Percentiles rank a stretch among this genome's conserved stretches.
These are phyloP conservation scores for Actinostola sp. DNA, from an alignment of 92 coral and sea anemone species.

Conservation along the genomic window DNA sequence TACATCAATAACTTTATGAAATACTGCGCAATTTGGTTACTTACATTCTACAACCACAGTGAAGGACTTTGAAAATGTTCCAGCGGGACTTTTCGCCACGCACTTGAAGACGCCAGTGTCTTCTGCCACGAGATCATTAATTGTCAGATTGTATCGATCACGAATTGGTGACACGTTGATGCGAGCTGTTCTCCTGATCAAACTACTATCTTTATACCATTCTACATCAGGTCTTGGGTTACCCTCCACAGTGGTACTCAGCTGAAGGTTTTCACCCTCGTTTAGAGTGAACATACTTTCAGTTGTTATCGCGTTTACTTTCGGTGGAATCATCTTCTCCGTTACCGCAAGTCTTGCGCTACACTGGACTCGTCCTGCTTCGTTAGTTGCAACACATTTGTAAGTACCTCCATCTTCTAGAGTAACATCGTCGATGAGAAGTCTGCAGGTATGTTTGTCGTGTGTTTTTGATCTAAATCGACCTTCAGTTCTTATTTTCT, in stretches of 20 bases:
- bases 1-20: neutral
- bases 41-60: slow-evolving; percentile 84
- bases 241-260: slow-evolving; percentile 72
- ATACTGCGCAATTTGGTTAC: slow-evolving; percentile 9
- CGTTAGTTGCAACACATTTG: slow-evolving; percentile 82
- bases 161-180: slow-evolving; percentile 72
- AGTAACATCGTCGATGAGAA: slow-evolving; percentile 57
- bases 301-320: slow-evolving; percentile 67
- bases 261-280: slow-evolving; percentile 84
- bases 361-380: slow-evolving; percentile 83
- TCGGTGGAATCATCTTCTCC: slow-evolving; percentile 75
- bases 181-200: slow-evolving; percentile 71
- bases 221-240: slow-evolving; percentile 89
- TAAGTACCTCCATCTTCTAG: slow-evolving; percentile 78
- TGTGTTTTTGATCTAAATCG: slow-evolving; percentile 47
- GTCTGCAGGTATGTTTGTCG: slow-evolving; percentile 50
- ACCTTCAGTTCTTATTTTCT: slow-evolving; percentile 58
- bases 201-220: slow-evolving; percentile 92
- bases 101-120: slow-evolving; percentile 95
- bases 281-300: slow-evolving; percentile 70
- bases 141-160: slow-evolving; percentile 60
- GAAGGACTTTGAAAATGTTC: slow-evolving; percentile 75
- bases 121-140: slow-evolving; percentile 62
- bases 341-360: slow-evolving; percentile 82
- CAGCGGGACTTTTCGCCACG: slow-evolving; percentile 86